Percentiles rank a stretch among this genome's conserved stretches.
phyloP scores from a whole-genome alignment of 2,113 vertebrate genomes.

The Sinosuthora webbiana region DNA sequence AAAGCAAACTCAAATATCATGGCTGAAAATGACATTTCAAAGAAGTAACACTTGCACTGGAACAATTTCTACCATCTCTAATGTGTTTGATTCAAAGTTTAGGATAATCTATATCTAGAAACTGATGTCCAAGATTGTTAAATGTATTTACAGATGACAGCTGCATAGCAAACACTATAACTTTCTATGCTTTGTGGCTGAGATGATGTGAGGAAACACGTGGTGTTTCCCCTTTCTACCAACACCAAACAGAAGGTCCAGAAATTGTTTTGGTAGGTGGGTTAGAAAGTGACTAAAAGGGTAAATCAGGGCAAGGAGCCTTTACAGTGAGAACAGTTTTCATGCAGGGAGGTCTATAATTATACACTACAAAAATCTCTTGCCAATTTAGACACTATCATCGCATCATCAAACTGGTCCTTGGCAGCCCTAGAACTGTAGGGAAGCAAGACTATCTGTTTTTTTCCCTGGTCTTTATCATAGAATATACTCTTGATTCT shows the following conservation, averaged over 20 bases:
- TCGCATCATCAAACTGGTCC: not conserved
- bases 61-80: not conserved
- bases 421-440: not conserved
- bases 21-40: slow-evolving; percentile 9
- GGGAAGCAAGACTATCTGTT: not conserved
- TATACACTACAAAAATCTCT: not conserved
- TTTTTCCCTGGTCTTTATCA: not conserved
- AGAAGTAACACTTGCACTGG: not conserved
- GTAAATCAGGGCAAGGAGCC: not conserved
- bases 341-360: not conserved
- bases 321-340: not conserved
- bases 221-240: not conserved
- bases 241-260: not conserved
- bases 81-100: not conserved
- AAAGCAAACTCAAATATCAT: not conserved
- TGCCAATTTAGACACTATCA: not conserved
- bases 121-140: not conserved
- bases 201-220: not conserved
- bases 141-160: not conserved
- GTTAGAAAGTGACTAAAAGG: not conserved
- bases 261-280: not conserved
- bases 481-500: not conserved
- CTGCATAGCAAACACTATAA: not conserved
- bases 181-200: not conserved
- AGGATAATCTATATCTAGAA: not conserved